A percentile compares a stretch with the other conserved stretches of the same genome.
Evolutionary conservation across 2,888 invertebrate species (phyloP).

Genomic region (Ichneumoninae sp.): DNA sequence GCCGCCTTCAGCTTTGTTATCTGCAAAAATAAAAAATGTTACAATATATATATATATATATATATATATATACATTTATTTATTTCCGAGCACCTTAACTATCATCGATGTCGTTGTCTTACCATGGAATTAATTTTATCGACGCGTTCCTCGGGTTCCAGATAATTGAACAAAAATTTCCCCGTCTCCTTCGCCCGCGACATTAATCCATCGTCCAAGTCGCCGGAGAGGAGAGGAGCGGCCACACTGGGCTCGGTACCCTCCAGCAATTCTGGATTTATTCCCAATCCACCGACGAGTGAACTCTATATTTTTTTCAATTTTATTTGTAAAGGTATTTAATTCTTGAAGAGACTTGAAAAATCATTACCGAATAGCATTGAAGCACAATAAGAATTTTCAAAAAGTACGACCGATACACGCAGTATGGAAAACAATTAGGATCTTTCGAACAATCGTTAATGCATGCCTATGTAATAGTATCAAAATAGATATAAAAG

Average conservation of each 20-base stretch:
- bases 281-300: constrained; percentile 82
- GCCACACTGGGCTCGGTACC: constrained; percentile 82
- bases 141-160: constrained; percentile 89
- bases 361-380: neutral
- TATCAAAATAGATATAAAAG: constrained; percentile 19
- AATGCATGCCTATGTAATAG: constrained; percentile 48
- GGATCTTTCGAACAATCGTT: constrained; percentile 50
- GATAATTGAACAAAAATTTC: constrained; percentile 90
- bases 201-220: constrained; percentile 92
- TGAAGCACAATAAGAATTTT: constrained; percentile 27
- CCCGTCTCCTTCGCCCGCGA: constrained; percentile 95
- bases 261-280: constrained; percentile 82
- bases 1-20: constrained; percentile 91
- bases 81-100: neutral
- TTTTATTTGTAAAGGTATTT: constrained; percentile 26
- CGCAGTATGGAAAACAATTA: constrained; percentile 18
- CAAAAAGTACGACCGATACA: neutral
- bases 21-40: constrained; percentile 82
- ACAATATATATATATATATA: neutral
- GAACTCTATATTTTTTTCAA: constrained; percentile 78
- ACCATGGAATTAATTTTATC: constrained; percentile 95
- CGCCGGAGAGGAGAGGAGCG: constrained; percentile 82
- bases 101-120: constrained; percentile 74
- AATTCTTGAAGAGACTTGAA: neutral
- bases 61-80: too few species aligned